Evolutionary conservation across 1,140 invertebrate species (phyloP), one percentile per base, ranked within the genome.

Genomic region (Meteorus sp.): DNA sequence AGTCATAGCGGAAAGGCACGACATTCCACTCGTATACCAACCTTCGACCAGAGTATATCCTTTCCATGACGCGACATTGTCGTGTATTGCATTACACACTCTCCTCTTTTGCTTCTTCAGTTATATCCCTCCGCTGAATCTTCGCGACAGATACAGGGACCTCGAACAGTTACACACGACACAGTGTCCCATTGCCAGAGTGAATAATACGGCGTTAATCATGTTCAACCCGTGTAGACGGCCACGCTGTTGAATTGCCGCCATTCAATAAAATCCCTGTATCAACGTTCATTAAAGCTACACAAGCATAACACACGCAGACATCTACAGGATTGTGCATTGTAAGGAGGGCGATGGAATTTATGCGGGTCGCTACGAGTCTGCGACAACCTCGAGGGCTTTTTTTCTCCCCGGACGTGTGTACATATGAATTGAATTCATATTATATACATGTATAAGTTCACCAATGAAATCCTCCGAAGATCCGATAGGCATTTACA

Each of bases 211-310:
- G 62, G 66, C 64, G 64, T 71, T 71, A 70, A 70, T 68, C 66
- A 71, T 62, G 60, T 59, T 29, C 45, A 17, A 4, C 61, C 27
- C 4, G 57, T 56, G 56, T 57, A 62, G 54, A 62, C 58, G 55
- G 37, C 56, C 58, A 48, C 23, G 27, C 35, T 62, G 17, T 43
- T 19, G 45, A 25, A 25, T 20, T 48, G 50, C n/a, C 17, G 20
- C n/a, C n/a, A n/a, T n/a, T 23, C 22, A 17, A 8, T 62, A 50
- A 58, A 51, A 52, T 62, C 67, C 62, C 71, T 71, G 67, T 63
- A 72, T 72, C 70, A 72, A 71, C 44, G 70, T 71, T 69, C 61
- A 68, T 69, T 71, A 69, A 67, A 63, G 66, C 56, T 50, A 29
- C 50, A 55, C 52, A 48, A 31, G 27, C 17, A 17, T 9, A 20